Base-by-base conservation (phyloP, 2,888 invertebrate genomes). In the Hydroisotoma schaefferi region DNA sequence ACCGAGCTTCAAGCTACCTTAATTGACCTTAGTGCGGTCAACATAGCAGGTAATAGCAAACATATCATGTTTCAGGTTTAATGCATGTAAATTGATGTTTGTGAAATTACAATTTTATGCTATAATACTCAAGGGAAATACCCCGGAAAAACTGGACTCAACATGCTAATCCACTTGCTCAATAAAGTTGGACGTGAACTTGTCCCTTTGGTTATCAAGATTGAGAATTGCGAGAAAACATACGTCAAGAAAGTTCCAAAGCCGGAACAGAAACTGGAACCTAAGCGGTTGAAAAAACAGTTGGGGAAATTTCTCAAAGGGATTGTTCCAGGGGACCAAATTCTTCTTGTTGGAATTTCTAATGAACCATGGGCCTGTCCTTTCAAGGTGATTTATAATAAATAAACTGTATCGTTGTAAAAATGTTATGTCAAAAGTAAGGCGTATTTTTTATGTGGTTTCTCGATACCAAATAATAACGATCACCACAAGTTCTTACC, bases 261-360 rank as follows among this genome's bases (percentile, higher is more conserved):
- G 78, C 87, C 88, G 0, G 92, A 92, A 76, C 87, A 89, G 76
- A 87, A 90, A 76, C 90, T 89, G 0, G 95, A 97, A 77, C 94
- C 95, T 0, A 94, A 94, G 76, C 82, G 94, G 57, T 76, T 97
- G 71, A 94, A 93, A 76, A 97, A 95, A 75, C 94, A 94, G 80
- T 80, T 97, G 46, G 88, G 90, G 0, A 94, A 94, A 77, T 81
- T 94, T 26, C 84, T 95, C n/a, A 94, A 93, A 80, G 87, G 86
- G 61, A 87, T 95, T 57, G 85, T 85, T 52, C 82, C 85, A 2
- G 94, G 94, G 75, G 94, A 95, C 75, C 81, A 84, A 26, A 85
- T 97, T 0, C 79, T 92, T 69, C 81, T 95, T 44, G 83, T 95
- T 33, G 95, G 94, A 0, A 87, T 88, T 0, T 84, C 90, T 0